These are phyloP conservation scores for Anarsia innoxiella DNA, from an alignment of 2,888 invertebrate genomes.

Conservation along the genomic window DNA sequence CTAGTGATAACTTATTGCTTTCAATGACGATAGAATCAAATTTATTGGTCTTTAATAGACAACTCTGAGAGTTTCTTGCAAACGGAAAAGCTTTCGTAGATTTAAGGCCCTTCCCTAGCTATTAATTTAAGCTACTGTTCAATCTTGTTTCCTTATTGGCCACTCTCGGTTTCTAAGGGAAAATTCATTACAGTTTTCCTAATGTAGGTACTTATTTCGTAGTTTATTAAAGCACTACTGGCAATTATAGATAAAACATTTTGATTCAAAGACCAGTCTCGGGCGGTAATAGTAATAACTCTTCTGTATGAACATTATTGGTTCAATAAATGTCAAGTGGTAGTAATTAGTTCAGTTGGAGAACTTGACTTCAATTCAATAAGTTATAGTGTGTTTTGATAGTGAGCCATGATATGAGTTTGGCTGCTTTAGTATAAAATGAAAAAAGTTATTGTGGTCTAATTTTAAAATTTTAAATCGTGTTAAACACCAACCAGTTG, in stretches of 20 bases:
- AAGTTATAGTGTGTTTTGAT: too few species aligned
- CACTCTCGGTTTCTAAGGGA: constrained; percentile 40
- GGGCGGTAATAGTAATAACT: too few species aligned
- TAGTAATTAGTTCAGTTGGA: constrained; percentile 26
- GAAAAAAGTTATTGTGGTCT: too few species aligned
- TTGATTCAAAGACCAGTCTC: too few species aligned
- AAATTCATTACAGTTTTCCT: too few species aligned
- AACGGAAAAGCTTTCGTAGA: constrained; percentile 18
- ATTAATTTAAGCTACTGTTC: constrained; percentile 35
- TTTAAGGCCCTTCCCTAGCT: constrained; percentile 29
- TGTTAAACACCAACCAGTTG: too few species aligned
- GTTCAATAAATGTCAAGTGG: constrained; percentile 34
- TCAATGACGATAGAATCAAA: constrained; percentile 13
- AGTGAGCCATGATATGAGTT: too few species aligned
- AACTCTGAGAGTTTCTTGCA: constrained; percentile 12
- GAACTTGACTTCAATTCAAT: background rate
- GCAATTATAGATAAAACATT: constrained; percentile 22
- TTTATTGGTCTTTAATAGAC: constrained; percentile 13
- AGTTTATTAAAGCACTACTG: too few species aligned
- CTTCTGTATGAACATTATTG: constrained; percentile 23
- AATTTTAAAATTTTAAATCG: too few species aligned
- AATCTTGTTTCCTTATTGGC: constrained; percentile 42
- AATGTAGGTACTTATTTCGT: too few species aligned
- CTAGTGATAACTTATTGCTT: constrained; percentile 9
- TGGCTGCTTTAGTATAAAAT: too few species aligned